Conservation (phyloP, 2,113 vertebrate species). For the Aleadryas rufinucha region DNA sequence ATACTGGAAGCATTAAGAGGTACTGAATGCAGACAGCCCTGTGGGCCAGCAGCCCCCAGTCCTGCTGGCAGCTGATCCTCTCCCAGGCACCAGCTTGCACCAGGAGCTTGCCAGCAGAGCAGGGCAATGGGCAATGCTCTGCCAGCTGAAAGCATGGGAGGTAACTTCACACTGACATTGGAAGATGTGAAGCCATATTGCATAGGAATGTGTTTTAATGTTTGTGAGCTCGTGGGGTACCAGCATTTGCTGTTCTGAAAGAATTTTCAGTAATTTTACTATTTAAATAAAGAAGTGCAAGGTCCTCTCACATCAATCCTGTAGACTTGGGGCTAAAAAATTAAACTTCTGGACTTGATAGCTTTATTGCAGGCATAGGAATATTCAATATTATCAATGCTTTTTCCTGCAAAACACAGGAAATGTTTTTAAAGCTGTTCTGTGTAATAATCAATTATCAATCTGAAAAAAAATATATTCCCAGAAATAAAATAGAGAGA, state of each 20-base stretch:
- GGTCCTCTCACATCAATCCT: neutral
- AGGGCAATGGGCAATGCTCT: neutral
- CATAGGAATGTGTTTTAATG: neutral
- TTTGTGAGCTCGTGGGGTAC: neutral
- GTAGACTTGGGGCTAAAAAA: neutral
- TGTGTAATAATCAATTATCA: neutral
- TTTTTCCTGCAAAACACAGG: neutral
- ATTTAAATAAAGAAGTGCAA: neutral
- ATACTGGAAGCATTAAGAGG: neutral
- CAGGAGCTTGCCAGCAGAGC: neutral
- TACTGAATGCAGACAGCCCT: neutral
- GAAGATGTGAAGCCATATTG: neutral
- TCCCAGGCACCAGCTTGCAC: neutral
- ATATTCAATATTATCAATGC: neutral
- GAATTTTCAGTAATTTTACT: neutral
- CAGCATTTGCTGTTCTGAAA: neutral
- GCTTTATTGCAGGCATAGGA: neutral
- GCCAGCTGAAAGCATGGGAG: neutral
- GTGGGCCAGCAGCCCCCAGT: neutral
- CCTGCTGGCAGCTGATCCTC: neutral
- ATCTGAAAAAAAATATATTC: neutral
- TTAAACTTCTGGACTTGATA: neutral
- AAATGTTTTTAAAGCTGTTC: neutral
- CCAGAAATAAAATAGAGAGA: neutral
- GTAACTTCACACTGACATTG: rapidly evolving